Conservation (phyloP, 2,797 vertebrate genomes). For the Alectoris magna region DNA sequence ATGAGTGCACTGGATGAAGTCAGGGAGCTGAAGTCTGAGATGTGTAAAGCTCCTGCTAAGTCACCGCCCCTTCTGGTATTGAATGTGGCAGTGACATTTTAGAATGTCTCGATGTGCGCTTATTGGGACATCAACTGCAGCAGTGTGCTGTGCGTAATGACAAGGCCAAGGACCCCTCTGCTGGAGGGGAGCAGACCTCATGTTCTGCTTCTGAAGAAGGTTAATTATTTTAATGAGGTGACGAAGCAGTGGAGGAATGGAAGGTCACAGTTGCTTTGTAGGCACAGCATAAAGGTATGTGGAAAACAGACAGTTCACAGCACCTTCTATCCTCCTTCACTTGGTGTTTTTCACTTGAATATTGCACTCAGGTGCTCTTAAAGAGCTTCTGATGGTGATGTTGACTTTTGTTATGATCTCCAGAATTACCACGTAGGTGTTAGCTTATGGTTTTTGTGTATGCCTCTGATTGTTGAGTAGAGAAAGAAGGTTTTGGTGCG, state of each 20-base stretch:
- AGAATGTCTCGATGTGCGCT: accelerated
- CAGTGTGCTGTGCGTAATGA: background rate
- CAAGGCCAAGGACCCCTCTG: background rate
- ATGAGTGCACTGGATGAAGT: background rate
- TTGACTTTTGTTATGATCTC: background rate
- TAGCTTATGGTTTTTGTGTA: background rate
- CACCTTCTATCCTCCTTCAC: too few species aligned
- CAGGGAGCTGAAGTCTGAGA: background rate
- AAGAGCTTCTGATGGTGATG: background rate
- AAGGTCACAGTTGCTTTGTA: background rate
- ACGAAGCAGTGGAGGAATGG: background rate
- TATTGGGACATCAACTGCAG: accelerated
- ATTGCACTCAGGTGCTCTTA: background rate
- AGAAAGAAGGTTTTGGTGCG: accelerated
- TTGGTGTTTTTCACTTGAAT: background rate
- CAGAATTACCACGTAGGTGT: background rate
- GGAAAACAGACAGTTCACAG: accelerated
- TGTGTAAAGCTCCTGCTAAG: accelerated
- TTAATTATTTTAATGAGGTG: background rate
- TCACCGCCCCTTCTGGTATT: accelerated
- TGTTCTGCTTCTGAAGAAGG: background rate
- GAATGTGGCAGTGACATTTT: background rate
- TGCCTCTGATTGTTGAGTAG: accelerated
- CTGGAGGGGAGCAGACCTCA: background rate
- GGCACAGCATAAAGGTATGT: background rate